phyloP scores from a whole-genome alignment of 1,140 invertebrate species.

The Anthonomus grandis region DNA sequence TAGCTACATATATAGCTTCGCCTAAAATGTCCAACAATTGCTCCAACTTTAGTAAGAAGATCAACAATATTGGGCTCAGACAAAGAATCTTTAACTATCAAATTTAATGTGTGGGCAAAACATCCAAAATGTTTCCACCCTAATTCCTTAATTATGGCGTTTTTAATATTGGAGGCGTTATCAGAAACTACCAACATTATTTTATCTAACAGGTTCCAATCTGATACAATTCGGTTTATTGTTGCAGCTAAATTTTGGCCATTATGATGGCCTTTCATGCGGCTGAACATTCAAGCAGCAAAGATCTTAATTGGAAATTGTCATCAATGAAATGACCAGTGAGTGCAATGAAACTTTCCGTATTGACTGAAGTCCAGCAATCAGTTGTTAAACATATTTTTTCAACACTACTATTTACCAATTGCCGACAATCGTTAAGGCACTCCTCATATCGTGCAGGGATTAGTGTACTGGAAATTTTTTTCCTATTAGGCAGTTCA shows the following conservation, averaged over 20 bases:
- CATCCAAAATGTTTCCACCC: slow-evolving; percentile 33
- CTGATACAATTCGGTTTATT: no score
- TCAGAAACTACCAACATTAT: slow-evolving; percentile 17
- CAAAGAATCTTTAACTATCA: slow-evolving; percentile 31
- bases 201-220: no score
- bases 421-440: neutral
- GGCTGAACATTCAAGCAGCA: slow-evolving; percentile 9
- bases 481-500: slow-evolving; percentile 35
- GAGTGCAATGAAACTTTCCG: slow-evolving; percentile 21
- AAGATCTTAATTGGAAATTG: slow-evolving; percentile 11
- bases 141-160: slow-evolving; percentile 22
- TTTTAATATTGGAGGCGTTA: slow-evolving; percentile 32
- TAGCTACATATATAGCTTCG: slow-evolving; percentile 17
- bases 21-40: slow-evolving; percentile 23
- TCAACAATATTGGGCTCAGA: neutral
- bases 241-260: slow-evolving; percentile 14
- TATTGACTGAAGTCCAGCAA: slow-evolving; percentile 28
- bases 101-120: slow-evolving; percentile 36
- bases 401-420: slow-evolving; percentile 4
- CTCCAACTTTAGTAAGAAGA: slow-evolving; percentile 22
- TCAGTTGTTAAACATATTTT: slow-evolving; percentile 25
- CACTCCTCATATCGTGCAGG: slow-evolving; percentile 21
- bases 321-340: slow-evolving; percentile 23
- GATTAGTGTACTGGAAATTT: slow-evolving; percentile 24
- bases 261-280: slow-evolving; percentile 8